phyloP scores from a whole-genome alignment of 2,797 vertebrate genomes.

The Rhynchonycteris naso region DNA sequence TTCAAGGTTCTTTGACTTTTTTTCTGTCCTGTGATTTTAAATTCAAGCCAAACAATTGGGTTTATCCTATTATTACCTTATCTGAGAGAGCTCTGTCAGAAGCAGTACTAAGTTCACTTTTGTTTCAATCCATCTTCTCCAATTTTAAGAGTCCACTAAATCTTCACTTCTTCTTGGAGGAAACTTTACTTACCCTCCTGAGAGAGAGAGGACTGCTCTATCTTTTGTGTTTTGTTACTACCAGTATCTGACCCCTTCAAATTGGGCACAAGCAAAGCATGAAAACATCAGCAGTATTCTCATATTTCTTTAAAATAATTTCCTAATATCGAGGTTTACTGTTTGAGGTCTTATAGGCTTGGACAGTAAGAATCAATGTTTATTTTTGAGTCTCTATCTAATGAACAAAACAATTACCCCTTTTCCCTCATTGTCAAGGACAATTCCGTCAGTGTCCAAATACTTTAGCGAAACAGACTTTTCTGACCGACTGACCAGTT shows the following conservation, averaged over 20 bases:
- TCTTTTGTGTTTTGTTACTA: background rate
- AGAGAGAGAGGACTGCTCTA: background rate
- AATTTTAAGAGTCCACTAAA: background rate
- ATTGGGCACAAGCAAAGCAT: background rate
- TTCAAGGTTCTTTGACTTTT: background rate
- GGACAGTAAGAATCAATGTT: background rate
- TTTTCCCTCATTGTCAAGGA: background rate
- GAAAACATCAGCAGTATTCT: background rate
- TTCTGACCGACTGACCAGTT: background rate
- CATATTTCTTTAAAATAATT: background rate
- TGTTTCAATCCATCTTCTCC: background rate
- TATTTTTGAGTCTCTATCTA: constrained; percentile 24
- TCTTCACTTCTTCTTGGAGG: background rate
- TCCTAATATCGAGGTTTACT: background rate
- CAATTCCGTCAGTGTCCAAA: background rate
- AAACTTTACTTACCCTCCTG: background rate
- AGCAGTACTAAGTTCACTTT: background rate
- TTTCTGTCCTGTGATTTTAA: constrained; percentile 26
- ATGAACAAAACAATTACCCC: background rate
- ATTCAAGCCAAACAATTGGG: background rate
- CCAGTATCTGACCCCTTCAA: background rate
- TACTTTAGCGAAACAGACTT: constrained; percentile 29
- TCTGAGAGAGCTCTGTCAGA: background rate
- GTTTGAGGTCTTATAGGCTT: background rate
- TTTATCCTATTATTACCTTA: background rate